These are phyloP conservation scores for Holacanthus passer DNA, from an alignment of 2,113 vertebrate species.

Conservation along the genomic window DNA sequence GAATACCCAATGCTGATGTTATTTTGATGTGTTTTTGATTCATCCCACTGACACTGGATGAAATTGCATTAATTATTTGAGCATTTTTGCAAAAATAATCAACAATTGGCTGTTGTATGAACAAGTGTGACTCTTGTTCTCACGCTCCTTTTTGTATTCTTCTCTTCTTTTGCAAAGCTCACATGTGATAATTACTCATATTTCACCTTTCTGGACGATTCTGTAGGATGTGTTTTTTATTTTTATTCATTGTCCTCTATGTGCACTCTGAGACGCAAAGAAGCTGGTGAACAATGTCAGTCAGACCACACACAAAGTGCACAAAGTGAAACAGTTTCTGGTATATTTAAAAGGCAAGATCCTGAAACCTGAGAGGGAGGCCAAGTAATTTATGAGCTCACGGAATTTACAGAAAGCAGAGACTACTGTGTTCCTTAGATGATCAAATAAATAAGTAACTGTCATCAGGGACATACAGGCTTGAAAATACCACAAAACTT, in stretches of 20 bases:
- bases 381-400: neutral
- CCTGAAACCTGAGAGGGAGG: neutral
- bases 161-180: neutral
- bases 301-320: neutral
- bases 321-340: neutral
- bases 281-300: neutral
- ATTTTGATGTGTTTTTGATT: too few species aligned
- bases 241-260: neutral
- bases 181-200: neutral
- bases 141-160: neutral
- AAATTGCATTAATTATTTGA: too few species aligned
- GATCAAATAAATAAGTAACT: too few species aligned
- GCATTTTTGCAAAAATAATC: too few species aligned
- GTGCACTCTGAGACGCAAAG: neutral
- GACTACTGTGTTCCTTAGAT: too few species aligned
- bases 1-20: too few species aligned
- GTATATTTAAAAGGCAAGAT: constrained; percentile 1
- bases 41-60: too few species aligned
- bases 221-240: neutral
- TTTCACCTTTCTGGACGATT: neutral
- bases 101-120: too few species aligned
- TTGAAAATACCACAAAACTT: neutral
- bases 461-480: neutral
- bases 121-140: neutral
- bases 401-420: too few species aligned